Conservation (phyloP, 2,113 vertebrate genomes). For the Otis tarda region DNA sequence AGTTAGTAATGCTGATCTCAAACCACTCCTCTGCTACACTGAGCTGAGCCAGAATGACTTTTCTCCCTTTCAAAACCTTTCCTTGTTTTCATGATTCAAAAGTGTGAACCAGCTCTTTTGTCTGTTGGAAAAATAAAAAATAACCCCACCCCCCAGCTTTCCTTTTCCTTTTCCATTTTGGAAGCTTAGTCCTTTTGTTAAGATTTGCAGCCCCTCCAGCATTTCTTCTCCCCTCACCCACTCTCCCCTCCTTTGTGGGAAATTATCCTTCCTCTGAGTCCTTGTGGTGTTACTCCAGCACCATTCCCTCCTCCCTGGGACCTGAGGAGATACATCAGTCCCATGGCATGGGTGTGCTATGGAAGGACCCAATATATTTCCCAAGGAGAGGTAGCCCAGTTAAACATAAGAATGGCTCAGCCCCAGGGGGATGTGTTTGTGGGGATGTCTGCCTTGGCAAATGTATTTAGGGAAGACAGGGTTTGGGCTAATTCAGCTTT, state of each 20-base stretch:
- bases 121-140: background rate
- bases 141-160: background rate
- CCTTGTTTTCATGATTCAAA: background rate
- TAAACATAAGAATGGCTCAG: background rate
- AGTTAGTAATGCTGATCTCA: background rate
- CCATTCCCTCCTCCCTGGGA: background rate
- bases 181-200: background rate
- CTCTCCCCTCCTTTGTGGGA: background rate
- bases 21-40: background rate
- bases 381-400: background rate
- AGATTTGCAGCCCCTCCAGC: background rate
- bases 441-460: background rate
- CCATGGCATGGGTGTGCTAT: background rate
- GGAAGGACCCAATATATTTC: background rate
- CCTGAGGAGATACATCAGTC: background rate
- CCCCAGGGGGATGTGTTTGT: background rate
- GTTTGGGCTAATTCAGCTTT: background rate
- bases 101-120: background rate
- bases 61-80: background rate
- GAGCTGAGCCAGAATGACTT: background rate
- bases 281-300: background rate
- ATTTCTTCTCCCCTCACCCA: background rate
- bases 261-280: background rate
- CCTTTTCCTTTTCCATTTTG: background rate
- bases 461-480: background rate